These are phyloP conservation scores for Lerista edwardsae DNA, from an alignment of 2,797 vertebrate genomes.

Conservation along the genomic window DNA sequence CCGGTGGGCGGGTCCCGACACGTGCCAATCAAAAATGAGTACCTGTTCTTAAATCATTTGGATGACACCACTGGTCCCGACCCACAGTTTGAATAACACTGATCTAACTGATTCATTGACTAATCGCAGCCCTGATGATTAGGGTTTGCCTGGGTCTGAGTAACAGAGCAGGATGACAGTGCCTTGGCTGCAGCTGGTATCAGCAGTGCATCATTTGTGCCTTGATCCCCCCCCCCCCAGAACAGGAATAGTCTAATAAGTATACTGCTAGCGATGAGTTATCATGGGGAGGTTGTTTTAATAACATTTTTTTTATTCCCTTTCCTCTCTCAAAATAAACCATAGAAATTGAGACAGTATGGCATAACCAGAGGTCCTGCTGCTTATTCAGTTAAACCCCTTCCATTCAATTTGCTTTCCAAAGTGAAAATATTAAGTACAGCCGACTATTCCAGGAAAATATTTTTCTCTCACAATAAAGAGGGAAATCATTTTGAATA, in stretches of 20 bases:
- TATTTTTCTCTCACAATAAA: neutral
- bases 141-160: slow-evolving; percentile 33
- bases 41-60: too few relatives aligned
- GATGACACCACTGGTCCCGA: too few relatives aligned
- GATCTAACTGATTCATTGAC: neutral
- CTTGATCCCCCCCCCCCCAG: too few relatives aligned
- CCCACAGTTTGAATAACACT: too few relatives aligned
- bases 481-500: neutral
- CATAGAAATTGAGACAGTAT: neutral
- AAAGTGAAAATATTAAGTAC: neutral
- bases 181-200: slow-evolving; percentile 51
- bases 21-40: too few relatives aligned
- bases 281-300: neutral
- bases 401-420: neutral
- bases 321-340: neutral
- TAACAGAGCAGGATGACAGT: slow-evolving; percentile 33
- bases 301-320: neutral
- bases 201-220: slow-evolving; percentile 7
- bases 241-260: too few relatives aligned
- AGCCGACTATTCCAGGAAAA: neutral
- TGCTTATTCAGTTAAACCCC: neutral
- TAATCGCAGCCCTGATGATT: neutral
- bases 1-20: too few relatives aligned
- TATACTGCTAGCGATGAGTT: neutral
- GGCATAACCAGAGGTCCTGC: neutral